phyloP scores from a whole-genome alignment of 2,888 invertebrate species.

The Drosophila testacea region DNA sequence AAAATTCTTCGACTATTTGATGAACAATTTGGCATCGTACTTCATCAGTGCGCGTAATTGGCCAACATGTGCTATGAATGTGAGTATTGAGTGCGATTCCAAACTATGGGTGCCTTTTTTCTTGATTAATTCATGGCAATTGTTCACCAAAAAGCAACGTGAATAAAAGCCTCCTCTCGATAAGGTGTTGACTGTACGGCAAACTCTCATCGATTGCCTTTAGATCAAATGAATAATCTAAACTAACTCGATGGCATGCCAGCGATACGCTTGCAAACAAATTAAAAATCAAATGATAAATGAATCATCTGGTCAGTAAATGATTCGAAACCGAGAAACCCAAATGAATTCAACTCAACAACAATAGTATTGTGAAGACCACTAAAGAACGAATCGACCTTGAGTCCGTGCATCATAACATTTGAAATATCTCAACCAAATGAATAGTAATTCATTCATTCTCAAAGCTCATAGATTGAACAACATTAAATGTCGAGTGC shows the following conservation, averaged over 20 bases:
- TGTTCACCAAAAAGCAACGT: slow-evolving; percentile 30
- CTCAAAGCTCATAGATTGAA: background rate
- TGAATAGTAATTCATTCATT: background rate
- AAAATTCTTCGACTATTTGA: slow-evolving; percentile 39
- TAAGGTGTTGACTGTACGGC: slow-evolving; percentile 23
- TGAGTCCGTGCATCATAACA: slow-evolving; percentile 13
- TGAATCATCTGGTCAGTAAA: slow-evolving; percentile 26
- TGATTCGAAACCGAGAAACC: slow-evolving; percentile 11
- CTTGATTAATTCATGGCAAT: slow-evolving; percentile 67
- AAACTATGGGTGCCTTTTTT: slow-evolving; percentile 17
- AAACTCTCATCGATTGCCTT: slow-evolving; percentile 4
- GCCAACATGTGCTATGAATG: slow-evolving; percentile 53
- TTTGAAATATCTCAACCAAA: background rate
- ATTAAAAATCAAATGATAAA: slow-evolving; percentile 30
- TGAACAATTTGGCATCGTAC: slow-evolving; percentile 51
- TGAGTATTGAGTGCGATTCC: slow-evolving; percentile 18
- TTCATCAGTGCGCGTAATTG: slow-evolving; percentile 59
- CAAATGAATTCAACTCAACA: slow-evolving; percentile 5
- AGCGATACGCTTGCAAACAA: slow-evolving; percentile 26
- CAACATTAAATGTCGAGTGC: background rate
- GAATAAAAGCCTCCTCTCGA: slow-evolving; percentile 9
- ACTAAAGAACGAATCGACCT: slow-evolving; percentile 4
- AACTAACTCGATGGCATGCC: slow-evolving; percentile 6
- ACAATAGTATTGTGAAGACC: background rate
- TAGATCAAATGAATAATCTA: slow-evolving; percentile 22